Percentiles rank a stretch among this genome's conserved stretches.
Evolutionary conservation across 1,140 invertebrate species (phyloP).

Genomic region (Bombus turneri): DNA sequence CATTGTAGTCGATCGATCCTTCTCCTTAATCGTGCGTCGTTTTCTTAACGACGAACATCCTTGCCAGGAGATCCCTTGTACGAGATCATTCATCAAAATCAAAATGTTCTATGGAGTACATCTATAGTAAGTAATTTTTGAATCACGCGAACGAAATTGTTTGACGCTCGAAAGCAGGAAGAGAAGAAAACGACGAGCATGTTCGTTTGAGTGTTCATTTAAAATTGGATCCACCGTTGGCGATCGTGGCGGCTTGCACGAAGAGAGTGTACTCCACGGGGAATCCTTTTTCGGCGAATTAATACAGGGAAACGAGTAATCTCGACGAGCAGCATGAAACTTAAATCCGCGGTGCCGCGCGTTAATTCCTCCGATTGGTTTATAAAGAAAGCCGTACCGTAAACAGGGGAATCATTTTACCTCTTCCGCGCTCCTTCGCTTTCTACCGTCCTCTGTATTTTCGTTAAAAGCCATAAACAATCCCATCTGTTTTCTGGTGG

Average conservation of each 20-base stretch:
- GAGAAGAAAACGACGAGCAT: neutral
- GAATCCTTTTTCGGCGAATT: constrained; percentile 13
- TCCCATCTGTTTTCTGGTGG: constrained; percentile 25
- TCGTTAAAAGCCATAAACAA: constrained; percentile 32
- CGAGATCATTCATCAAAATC: neutral
- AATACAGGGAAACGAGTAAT: constrained; percentile 7
- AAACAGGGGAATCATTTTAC: constrained; percentile 16
- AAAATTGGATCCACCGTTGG: neutral
- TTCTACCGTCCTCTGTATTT: neutral
- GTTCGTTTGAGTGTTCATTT: neutral
- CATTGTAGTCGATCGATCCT: constrained; percentile 26
- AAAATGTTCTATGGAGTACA: neutral
- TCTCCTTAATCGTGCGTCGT: constrained; percentile 33
- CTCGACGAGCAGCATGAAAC: neutral
- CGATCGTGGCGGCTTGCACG: neutral
- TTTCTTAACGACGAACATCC: constrained; percentile 26
- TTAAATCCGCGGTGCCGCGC: constrained; percentile 14
- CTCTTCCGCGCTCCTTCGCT: neutral
- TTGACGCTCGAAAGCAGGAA: neutral
- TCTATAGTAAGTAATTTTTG: neutral
- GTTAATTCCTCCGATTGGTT: constrained; percentile 19
- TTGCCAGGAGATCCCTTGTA: neutral
- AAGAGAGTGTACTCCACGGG: neutral
- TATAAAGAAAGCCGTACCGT: constrained; percentile 8
- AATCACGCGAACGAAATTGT: neutral